Percentiles rank a stretch among this genome's conserved stretches.
Evolutionary conservation across 2,113 vertebrate species (phyloP).

Genomic region (Scophthalmus maximus): DNA sequence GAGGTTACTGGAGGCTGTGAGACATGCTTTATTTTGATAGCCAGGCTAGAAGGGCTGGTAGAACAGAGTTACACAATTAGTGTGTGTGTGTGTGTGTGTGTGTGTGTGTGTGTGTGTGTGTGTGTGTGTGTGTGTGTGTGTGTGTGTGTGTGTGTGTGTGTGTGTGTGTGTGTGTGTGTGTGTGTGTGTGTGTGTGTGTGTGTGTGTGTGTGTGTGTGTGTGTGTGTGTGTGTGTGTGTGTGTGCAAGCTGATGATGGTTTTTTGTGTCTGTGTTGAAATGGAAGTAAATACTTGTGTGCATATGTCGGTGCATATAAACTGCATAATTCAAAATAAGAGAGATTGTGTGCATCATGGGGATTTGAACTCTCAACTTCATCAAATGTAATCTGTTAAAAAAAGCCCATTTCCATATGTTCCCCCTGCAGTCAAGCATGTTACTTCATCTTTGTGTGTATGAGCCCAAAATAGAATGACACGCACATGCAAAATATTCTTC

Average conservation of each 20-base stretch:
- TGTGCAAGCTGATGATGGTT: neutral
- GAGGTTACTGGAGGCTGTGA: conserved; percentile 66
- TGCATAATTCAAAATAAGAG: conserved; percentile 21
- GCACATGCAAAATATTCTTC: conserved; percentile 62
- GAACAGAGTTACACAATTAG: conserved; percentile 52
- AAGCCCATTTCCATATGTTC: conserved; percentile 24
- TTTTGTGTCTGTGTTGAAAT: conserved; percentile 6
- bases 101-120: conserved; percentile 21
- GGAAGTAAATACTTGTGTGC: neutral
- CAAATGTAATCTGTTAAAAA: conserved; percentile 52
- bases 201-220: conserved; percentile 23
- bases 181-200: conserved; percentile 17
- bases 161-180: conserved; percentile 18
- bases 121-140: conserved; percentile 20
- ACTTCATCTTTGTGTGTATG: conserved; percentile 30
- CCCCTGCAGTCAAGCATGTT: conserved; percentile 35
- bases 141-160: conserved; percentile 17
- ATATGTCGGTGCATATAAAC: neutral
- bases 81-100: conserved; percentile 17
- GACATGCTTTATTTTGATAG: conserved; percentile 68
- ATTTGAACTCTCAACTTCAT: conserved; percentile 16
- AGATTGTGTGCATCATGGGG: conserved; percentile 9
- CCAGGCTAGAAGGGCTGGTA: conserved; percentile 24
- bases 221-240: conserved; percentile 21
- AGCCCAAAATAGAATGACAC: conserved; percentile 58